Evolutionary conservation across 2,888 invertebrate species (phyloP).

Genomic region (Lasius platythorax): DNA sequence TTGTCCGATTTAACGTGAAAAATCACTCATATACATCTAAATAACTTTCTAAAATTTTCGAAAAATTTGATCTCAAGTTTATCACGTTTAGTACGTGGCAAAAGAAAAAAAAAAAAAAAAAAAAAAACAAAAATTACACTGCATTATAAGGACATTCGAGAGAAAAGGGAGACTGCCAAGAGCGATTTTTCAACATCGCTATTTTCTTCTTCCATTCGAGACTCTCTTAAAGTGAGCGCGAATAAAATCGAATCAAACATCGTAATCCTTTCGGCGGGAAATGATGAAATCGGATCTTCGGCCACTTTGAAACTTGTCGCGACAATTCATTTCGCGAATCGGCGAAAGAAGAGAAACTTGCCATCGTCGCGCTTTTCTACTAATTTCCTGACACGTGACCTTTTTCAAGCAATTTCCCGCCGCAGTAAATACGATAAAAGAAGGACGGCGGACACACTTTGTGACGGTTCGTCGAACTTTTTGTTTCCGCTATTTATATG

Average conservation of each 20-base stretch:
- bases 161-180: background rate
- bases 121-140: background rate
- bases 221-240: background rate
- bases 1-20: no score
- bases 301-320: slow-evolving; percentile 5
- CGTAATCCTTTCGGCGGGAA: background rate
- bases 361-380: slow-evolving; percentile 17
- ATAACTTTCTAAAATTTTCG: no score
- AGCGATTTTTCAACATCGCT: background rate
- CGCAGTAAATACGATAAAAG: slow-evolving; percentile 25
- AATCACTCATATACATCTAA: no score
- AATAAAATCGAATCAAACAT: slow-evolving; percentile 16
- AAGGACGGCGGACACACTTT: background rate
- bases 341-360: background rate
- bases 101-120: background rate
- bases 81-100: no score
- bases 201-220: background rate
- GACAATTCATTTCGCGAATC: slow-evolving; percentile 10
- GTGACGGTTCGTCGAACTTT: background rate
- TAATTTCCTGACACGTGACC: slow-evolving; percentile 32
- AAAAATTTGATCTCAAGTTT: no score
- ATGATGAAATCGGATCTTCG: slow-evolving; percentile 25
- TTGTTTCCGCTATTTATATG: background rate
- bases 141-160: background rate
- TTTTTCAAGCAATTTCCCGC: slow-evolving; percentile 20